Conservation (phyloP, 2,113 vertebrate genomes). For the Nymphicus hollandicus region DNA sequence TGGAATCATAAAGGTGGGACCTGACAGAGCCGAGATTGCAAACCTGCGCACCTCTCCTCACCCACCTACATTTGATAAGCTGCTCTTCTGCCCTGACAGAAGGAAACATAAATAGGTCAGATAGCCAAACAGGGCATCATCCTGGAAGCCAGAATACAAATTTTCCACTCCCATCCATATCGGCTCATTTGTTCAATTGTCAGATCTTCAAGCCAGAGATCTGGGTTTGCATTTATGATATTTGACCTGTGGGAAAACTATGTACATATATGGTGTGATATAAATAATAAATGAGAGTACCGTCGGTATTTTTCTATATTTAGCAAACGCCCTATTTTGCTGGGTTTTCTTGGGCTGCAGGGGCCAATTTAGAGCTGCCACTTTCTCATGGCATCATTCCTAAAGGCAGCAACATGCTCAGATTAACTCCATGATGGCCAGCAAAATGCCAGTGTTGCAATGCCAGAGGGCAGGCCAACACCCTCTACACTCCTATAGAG, state of each 20-base stretch:
- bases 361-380: constrained; percentile 48
- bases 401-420: background rate
- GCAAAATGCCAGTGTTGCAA: fast-evolving
- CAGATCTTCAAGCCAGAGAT: constrained; percentile 42
- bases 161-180: constrained; percentile 11
- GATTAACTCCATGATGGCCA: constrained; percentile 12
- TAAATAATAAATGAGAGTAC: constrained; percentile 69
- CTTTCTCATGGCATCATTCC: constrained; percentile 49
- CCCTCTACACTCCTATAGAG: fast-evolving
- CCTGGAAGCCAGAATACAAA: background rate
- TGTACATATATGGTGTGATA: constrained; percentile 52
- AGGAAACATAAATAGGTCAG: constrained; percentile 30
- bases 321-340: constrained; percentile 58
- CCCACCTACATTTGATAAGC: constrained; percentile 7
- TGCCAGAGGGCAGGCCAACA: background rate
- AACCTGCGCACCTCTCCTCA: background rate
- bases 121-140: background rate
- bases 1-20: constrained; percentile 1
- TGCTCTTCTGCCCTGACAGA: background rate
- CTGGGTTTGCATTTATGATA: constrained; percentile 45
- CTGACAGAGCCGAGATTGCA: background rate
- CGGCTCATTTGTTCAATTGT: constrained; percentile 36
- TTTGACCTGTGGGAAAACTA: constrained; percentile 41
- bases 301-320: constrained; percentile 56
- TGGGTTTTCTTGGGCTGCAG: constrained; percentile 52